Conservation (phyloP, 1,140 invertebrate genomes). For the Oncopeltus fasciatus region DNA sequence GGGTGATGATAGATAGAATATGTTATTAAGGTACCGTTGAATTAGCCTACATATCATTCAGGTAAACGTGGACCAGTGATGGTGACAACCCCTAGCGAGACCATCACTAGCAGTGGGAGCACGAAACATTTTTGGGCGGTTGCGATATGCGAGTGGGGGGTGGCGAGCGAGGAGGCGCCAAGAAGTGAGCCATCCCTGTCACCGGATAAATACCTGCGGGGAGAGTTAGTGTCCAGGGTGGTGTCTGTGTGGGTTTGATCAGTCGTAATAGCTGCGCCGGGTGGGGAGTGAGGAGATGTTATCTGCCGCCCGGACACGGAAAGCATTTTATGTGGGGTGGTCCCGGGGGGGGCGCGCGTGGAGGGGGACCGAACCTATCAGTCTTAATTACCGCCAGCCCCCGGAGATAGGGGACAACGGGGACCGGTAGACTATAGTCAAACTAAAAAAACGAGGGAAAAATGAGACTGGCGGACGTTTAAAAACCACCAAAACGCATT, state of each 20-base stretch:
- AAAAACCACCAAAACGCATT: background rate
- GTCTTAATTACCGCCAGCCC: background rate
- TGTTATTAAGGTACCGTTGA: no score
- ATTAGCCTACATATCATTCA: no score
- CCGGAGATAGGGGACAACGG: no score
- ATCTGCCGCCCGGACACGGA: constrained; percentile 10
- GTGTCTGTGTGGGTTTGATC: background rate
- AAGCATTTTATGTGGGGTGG: constrained; percentile 16
- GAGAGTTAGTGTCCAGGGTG: background rate
- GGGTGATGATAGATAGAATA: no score
- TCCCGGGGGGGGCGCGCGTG: no score
- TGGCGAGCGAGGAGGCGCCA: background rate
- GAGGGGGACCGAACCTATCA: background rate
- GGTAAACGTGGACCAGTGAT: no score
- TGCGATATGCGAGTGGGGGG: no score
- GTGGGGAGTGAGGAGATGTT: background rate
- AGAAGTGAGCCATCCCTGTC: background rate
- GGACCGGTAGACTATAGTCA: background rate
- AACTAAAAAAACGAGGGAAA: background rate
- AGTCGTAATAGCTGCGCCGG: background rate
- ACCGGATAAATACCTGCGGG: constrained; percentile 1
- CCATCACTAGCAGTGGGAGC: no score
- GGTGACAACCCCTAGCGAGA: no score
- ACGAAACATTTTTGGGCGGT: no score
- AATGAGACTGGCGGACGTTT: no score